These are phyloP conservation scores for Mormyrus hasselquistii DNA, from an alignment of 2,797 vertebrate species.

Conservation along the genomic window DNA sequence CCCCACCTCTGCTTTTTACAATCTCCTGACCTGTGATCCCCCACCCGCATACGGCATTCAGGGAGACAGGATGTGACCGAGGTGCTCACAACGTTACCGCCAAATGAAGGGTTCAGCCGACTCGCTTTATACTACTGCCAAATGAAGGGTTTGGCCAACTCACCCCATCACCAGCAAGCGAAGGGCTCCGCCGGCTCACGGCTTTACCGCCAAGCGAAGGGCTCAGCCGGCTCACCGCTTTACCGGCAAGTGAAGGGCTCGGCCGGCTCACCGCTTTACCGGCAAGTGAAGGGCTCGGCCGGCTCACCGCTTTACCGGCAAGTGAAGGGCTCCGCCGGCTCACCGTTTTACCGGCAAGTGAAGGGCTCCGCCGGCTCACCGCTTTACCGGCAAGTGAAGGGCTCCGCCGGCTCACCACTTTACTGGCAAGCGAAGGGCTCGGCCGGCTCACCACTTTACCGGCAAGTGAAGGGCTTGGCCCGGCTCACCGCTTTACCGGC, in stretches of 20 bases:
- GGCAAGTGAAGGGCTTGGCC: not conserved
- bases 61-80: not conserved
- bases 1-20: not conserved
- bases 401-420: too few relatives aligned
- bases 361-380: not conserved
- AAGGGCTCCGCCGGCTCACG: not conserved
- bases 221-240: not conserved
- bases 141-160: too few relatives aligned
- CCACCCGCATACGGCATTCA: not conserved
- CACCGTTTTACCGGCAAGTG: rapidly evolving
- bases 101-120: too few relatives aligned
- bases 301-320: too few relatives aligned
- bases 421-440: too few relatives aligned
- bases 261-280: too few relatives aligned
- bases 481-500: not conserved
- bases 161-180: too few relatives aligned
- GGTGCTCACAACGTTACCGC: not conserved
- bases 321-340: not conserved
- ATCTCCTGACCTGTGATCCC: not conserved
- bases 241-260: not conserved
- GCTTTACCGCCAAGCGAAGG: not conserved
- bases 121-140: not conserved
- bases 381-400: too few relatives aligned
- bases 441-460: not conserved
- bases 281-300: too few relatives aligned